Percentiles rank a stretch among this genome's conserved stretches.
Conservation (phyloP, 2,888 invertebrate genomes). For the Drosophila greeni region DNA sequence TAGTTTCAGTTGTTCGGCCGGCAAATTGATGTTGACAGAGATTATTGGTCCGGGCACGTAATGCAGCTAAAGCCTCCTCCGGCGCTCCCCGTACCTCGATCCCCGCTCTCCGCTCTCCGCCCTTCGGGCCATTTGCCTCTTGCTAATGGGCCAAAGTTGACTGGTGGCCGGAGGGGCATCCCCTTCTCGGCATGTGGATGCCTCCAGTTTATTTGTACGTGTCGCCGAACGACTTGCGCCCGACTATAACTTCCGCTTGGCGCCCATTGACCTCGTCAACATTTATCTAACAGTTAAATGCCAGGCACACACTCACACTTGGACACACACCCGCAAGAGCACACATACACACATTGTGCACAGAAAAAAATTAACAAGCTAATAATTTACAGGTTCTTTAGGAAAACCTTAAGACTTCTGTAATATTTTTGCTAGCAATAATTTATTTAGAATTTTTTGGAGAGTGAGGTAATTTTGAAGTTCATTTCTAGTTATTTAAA, state of each 20-base stretch:
- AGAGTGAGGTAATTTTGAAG: not conserved
- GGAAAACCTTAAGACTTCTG: no score
- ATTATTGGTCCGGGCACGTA: slow-evolving; percentile 72
- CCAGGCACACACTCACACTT: slow-evolving; percentile 26
- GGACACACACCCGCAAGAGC: not conserved
- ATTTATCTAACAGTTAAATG: slow-evolving; percentile 69
- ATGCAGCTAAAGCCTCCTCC: slow-evolving; percentile 46
- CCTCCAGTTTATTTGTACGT: slow-evolving; percentile 65
- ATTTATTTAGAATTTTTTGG: not conserved
- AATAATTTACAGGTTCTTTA: no score
- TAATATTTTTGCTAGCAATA: not conserved
- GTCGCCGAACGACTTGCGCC: slow-evolving; percentile 53
- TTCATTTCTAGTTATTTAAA: not conserved
- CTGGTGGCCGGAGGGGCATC: slow-evolving; percentile 31
- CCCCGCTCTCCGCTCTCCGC: not conserved
- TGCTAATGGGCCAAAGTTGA: slow-evolving; percentile 64
- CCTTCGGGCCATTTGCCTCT: slow-evolving; percentile 17
- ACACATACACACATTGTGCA: slow-evolving; percentile 17
- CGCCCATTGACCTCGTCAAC: slow-evolving; percentile 70
- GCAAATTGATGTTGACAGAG: slow-evolving; percentile 77
- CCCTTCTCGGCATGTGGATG: slow-evolving; percentile 18
- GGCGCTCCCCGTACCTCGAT: slow-evolving; percentile 1
- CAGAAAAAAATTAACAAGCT: not conserved
- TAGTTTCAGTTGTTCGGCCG: slow-evolving; percentile 69
- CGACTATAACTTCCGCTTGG: slow-evolving; percentile 69